Evolutionary conservation across 2,888 invertebrate species (phyloP), one percentile per base, ranked within the genome.

Genomic region (Melinopterus prodromus): DNA sequence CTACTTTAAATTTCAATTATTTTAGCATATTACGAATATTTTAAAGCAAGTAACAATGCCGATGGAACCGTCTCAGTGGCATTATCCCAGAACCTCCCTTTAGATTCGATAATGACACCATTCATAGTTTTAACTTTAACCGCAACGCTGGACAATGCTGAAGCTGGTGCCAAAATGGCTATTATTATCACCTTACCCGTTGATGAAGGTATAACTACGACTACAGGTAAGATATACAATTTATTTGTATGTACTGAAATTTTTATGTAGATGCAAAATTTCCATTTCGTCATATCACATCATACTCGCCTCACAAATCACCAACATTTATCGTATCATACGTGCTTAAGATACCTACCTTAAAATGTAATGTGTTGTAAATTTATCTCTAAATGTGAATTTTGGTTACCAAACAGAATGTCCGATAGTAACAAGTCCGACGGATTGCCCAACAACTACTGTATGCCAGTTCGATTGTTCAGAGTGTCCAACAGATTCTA

Each of bases 91-190:
- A 72, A 80, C 14, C 78, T 90, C 9, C 87, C 89, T 26, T 26
- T 26, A 6, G 87, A 87, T n/a, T 86, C 79, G 76, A 84, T 87
- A 80, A 85, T 90, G 83, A 83, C 89, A 82, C 87, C 86, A 84
- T 84, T 88, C 81, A 81, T 91, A 80, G 82, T 86, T 35, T 83
- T 91, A 77, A 87, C 85, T 37, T 82, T 91, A 14, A 83, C 83
- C 77, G 90, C 91, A 79, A 85, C 86, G 79, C n/a, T 76, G 53
- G 77, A 85, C 12, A 87, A 88, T 80, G 87, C 90, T 4, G 79
- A 87, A 81, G 83, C 85, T 77, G 83, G 89, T 38, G 87, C 86
- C 2, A 82, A 76, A 72, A 87, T 89, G 70, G 87, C 83, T 81
- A 83, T 91, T 76, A 78, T 90, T 69, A 81, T 91, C 26, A 69